phyloP scores from a whole-genome alignment of 1,140 invertebrate species.

The Drosophila bipectinata region DNA sequence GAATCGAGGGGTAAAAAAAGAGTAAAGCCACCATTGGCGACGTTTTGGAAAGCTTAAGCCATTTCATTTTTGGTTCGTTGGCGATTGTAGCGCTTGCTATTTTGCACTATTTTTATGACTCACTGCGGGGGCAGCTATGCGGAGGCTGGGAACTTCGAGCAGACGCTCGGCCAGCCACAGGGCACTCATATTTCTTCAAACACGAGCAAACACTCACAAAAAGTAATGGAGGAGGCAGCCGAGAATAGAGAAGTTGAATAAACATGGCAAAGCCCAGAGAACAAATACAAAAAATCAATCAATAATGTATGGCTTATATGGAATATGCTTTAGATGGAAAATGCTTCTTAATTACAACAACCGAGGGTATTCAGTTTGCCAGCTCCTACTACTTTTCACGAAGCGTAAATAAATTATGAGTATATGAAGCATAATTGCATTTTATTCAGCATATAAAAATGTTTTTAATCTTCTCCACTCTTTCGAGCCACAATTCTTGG shows the following conservation, averaged over 20 bases:
- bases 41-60: conserved; percentile 77
- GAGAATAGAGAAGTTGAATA: conserved; percentile 41
- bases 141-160: conserved; percentile 20
- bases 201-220: conserved; percentile 69
- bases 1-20: conserved; percentile 7
- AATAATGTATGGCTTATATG: conserved; percentile 17
- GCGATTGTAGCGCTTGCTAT: conserved; percentile 71
- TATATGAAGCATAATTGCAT: neutral
- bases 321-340: neutral
- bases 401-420: conserved; percentile 14
- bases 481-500: neutral
- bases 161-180: conserved; percentile 48
- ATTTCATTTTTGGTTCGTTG: conserved; percentile 81
- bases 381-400: conserved; percentile 7
- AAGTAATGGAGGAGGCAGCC: conserved; percentile 70
- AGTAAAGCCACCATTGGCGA: conserved; percentile 47
- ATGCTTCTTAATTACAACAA: conserved; percentile 22
- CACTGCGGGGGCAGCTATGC: conserved; percentile 36
- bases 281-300: conserved; percentile 34
- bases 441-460: too few relatives aligned
- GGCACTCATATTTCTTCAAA: conserved; percentile 74
- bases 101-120: conserved; percentile 67
- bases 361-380: neutral
- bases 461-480: too few relatives aligned
- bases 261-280: conserved; percentile 36